Evolutionary conservation across 2,888 invertebrate species (phyloP).

Genomic region (Drosophila affinis): DNA sequence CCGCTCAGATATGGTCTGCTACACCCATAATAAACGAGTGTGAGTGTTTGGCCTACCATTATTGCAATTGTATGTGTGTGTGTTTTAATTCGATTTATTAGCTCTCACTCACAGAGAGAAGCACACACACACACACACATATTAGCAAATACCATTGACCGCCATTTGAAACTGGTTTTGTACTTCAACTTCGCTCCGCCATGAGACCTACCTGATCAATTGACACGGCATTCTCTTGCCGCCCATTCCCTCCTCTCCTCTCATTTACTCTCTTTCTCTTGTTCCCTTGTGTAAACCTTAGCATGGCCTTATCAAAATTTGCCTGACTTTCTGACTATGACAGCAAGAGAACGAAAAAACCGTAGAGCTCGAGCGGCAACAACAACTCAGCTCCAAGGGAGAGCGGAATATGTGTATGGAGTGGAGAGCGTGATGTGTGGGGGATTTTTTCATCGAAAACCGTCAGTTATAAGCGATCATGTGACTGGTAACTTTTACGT

Average conservation of each 20-base stretch:
- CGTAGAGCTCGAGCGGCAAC: conserved; percentile 4
- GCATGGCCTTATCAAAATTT: conserved; percentile 66
- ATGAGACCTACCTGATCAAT: conserved; percentile 20
- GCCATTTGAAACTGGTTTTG: conserved; percentile 71
- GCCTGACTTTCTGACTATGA: conserved; percentile 16
- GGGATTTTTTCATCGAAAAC: conserved; percentile 17
- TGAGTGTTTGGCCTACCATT: conserved; percentile 20
- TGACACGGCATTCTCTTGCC: conserved; percentile 17
- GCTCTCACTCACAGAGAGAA: conserved; percentile 27
- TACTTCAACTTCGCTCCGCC: conserved; percentile 55
- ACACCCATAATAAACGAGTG: conserved; percentile 33
- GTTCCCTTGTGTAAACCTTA: conserved; percentile 21
- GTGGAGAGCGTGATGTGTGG: conserved; percentile 24
- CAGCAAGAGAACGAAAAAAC: conserved; percentile 19
- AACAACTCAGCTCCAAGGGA: conserved; percentile 4
- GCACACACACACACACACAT: conserved; percentile 1
- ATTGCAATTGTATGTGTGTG: conserved; percentile 42
- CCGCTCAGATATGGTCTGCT: conserved; percentile 19
- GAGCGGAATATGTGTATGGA: conserved; percentile 27
- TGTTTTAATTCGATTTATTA: conserved; percentile 69
- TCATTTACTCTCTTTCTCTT: neutral
- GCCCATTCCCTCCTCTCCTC: neutral
- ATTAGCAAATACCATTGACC: conserved; percentile 51
- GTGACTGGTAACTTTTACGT: conserved; percentile 63
- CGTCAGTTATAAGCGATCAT: conserved; percentile 55